Evolutionary conservation across 1,140 invertebrate genomes (phyloP), one percentile per base, ranked within the genome.

Genomic region (Pachypeltis micranthus): DNA sequence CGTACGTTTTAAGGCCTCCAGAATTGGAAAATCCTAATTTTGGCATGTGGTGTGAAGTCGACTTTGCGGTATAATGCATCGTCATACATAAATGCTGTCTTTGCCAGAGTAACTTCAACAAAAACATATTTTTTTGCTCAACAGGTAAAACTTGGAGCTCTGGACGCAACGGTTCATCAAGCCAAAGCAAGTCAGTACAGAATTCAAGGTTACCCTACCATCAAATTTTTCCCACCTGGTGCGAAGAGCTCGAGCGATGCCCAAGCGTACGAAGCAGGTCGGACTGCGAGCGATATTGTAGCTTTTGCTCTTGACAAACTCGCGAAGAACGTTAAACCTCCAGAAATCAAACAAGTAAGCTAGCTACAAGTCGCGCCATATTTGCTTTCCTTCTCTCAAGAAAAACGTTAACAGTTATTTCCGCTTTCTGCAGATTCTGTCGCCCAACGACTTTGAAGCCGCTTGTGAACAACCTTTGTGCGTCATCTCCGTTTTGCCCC

Each of bases 181-280:
- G 71, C 78, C 2, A 93, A 91, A 77, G 90, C 88, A 0, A 76
- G 79, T 61, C 77, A 86, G 68, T 93, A 88, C 72, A 81, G 82
- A 66, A 84, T 99, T 31, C 83, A 87, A 69, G 96, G 96, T 0
- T 99, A 95, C 77, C 96, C 96, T 10, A 98, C 96, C 7, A 98
- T 99, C 65, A 99, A 99, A 77, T 86, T 87, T 73, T 99, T 99
- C 79, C 79, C 84, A 1, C 79, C 85, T 28, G 93, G 93, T 60
- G 94, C 93, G 74, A 78, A 82, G 61, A 66, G 66, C 55, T 72
- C 75, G 0, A 82, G 82, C 66, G 84, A 83, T 16, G 85, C 80
- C 3, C 80, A 84, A 65, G 90, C 94, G 55, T 91, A 90, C 71
- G 81, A 85, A 72, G 96, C 96, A 26, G 96, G 94, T n/a, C 80